Percentiles rank a stretch among this genome's conserved stretches.
Conservation (phyloP, 2,888 invertebrate species). For the Polietes domitor region DNA sequence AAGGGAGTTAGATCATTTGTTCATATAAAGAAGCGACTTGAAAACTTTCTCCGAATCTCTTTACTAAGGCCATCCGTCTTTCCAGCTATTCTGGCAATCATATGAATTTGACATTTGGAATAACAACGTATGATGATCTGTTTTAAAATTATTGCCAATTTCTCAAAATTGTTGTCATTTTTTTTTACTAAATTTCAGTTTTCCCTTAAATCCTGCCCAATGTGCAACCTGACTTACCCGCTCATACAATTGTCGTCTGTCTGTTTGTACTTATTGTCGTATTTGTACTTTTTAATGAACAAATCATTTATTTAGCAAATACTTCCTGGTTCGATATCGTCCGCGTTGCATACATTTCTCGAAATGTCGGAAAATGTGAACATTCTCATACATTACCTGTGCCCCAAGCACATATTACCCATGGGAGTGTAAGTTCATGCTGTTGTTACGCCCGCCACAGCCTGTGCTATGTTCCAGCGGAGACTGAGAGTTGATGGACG, state of each 20-base stretch:
- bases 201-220: too few species aligned
- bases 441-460: background rate
- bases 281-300: constrained; percentile 42
- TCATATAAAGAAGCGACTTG: too few species aligned
- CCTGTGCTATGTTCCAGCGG: background rate
- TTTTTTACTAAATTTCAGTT: too few species aligned
- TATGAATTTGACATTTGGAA: too few species aligned
- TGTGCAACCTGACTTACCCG: background rate
- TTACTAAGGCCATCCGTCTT: too few species aligned
- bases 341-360: background rate
- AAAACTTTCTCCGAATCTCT: too few species aligned
- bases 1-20: too few species aligned
- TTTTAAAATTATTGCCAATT: too few species aligned
- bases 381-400: background rate
- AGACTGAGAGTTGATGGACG: constrained; percentile 3
- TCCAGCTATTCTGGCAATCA: too few species aligned
- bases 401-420: background rate
- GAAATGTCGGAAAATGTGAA: background rate
- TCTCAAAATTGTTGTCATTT: too few species aligned
- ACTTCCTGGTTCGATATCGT: constrained; percentile 55
- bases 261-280: background rate
- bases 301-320: constrained; percentile 55
- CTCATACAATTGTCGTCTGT: background rate
- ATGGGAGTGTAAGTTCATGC: background rate
- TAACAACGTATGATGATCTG: too few species aligned